Evolutionary conservation across 2,113 vertebrate species (phyloP).

Genomic region (Ciconia stormi): DNA sequence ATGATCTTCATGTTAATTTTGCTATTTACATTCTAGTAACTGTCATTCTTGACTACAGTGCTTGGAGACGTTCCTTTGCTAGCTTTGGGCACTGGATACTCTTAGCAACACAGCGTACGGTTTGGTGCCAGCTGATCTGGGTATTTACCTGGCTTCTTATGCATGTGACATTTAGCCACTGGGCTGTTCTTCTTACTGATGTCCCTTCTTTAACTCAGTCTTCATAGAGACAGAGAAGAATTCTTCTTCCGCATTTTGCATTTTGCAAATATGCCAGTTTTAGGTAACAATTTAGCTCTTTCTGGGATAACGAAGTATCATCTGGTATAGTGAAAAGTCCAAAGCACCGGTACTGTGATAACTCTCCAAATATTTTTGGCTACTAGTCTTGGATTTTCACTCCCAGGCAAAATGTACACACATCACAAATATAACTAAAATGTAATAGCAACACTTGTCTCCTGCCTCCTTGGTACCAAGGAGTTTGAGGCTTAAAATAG

Average conservation of each 20-base stretch:
- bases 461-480: not conserved
- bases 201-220: not conserved
- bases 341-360: not conserved
- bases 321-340: not conserved
- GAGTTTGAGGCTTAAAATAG: slow-evolving; percentile 36
- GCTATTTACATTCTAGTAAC: not conserved
- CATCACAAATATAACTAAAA: not conserved
- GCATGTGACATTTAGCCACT: not conserved
- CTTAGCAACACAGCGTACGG: not conserved
- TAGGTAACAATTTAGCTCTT: not conserved
- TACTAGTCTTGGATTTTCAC: not conserved
- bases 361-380: not conserved
- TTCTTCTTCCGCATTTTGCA: not conserved
- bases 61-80: not conserved
- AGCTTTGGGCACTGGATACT: not conserved
- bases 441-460: not conserved
- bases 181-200: not conserved
- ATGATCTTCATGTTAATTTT: not conserved
- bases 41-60: not conserved
- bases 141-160: not conserved
- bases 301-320: not conserved
- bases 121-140: not conserved
- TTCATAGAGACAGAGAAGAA: not conserved
- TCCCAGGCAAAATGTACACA: not conserved
- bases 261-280: not conserved